Base-by-base conservation (phyloP, 2,888 invertebrate genomes). In the Nomada goodeniana region DNA sequence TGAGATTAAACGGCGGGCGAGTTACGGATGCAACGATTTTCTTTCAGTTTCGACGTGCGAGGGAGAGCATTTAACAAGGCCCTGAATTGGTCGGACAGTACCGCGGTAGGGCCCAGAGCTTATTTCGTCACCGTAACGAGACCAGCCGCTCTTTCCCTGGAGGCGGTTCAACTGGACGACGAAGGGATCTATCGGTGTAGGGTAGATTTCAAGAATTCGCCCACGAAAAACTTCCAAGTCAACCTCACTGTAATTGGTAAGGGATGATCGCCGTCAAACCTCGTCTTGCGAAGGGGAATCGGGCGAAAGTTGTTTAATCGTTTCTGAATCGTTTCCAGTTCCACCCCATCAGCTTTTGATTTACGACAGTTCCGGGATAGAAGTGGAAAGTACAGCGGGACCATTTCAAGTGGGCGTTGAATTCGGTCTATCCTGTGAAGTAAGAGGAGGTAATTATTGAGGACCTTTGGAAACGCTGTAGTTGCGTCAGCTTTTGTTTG, bases 221-320 rank as follows among this genome's bases (percentile, higher is more conserved):
- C 95, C 11, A 95, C 95, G 65, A 94, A 95, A 86, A 95, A 95
- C 91, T 94, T 94, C 88, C 94, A 95, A 92, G 94, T 95, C 88
- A 94, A 95, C 91, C 94, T 95, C 84, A 95, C 95, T 70, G 95
- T 95, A 77, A 94, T 95, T 87, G 94, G 95, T 95, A 74, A 2
- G 50, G 29, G 20, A 9, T 44, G n/a, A 5, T 4, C 13, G 5
- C 36, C 20, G 13, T 36, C 18, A 18, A 2, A 42, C 36, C 3
- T 29, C 7, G 18, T 10, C 11, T 2, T 55, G 2, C 55, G 23
- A 55, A 7, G 5, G n/a, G 44, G 7, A 36, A 2, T 15, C 1
- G 36, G 3, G 23, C 18, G 23, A 15, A 23, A 55, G 44, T 1
- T n/a, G 0, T 36, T 65, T 18, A 42, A 59, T 44, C 53, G 9